Percentiles rank a stretch among this genome's conserved stretches.
These are phyloP conservation scores for Chitala chitala DNA, from an alignment of 2,113 vertebrate genomes.

Conservation along the genomic window DNA sequence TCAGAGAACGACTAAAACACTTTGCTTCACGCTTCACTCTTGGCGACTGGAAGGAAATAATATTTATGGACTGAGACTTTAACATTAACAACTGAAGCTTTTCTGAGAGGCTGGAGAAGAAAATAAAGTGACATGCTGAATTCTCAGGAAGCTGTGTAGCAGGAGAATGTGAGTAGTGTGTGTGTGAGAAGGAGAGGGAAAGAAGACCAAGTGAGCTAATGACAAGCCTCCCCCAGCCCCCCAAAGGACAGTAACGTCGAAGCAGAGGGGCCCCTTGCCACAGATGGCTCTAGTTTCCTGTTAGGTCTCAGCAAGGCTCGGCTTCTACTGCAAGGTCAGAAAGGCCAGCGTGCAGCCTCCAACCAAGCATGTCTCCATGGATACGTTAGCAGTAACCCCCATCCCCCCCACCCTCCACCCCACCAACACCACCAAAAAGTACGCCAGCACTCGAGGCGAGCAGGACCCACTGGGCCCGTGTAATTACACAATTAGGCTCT, in stretches of 20 bases:
- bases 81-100: not conserved
- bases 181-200: not conserved
- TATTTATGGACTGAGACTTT: not conserved
- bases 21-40: not conserved
- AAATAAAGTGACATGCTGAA: not conserved
- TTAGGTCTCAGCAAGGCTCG: not conserved
- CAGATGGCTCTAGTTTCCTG: not conserved
- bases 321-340: not conserved
- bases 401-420: not conserved
- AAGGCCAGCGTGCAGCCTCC: not conserved
- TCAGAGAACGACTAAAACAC: not conserved
- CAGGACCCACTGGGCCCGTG: no score
- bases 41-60: not conserved
- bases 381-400: not conserved
- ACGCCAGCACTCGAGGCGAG: no score
- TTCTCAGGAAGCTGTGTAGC: not conserved
- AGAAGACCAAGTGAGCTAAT: not conserved
- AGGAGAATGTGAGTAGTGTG: not conserved
- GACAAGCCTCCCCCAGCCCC: not conserved
- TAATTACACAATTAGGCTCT: no score
- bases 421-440: not conserved
- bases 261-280: not conserved
- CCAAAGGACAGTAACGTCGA: slow-evolving; percentile 1
- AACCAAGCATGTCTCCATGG: no score
- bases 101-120: not conserved